Conservation (phyloP, 2,113 vertebrate species). For the Hemiscyllium ocellatum region DNA sequence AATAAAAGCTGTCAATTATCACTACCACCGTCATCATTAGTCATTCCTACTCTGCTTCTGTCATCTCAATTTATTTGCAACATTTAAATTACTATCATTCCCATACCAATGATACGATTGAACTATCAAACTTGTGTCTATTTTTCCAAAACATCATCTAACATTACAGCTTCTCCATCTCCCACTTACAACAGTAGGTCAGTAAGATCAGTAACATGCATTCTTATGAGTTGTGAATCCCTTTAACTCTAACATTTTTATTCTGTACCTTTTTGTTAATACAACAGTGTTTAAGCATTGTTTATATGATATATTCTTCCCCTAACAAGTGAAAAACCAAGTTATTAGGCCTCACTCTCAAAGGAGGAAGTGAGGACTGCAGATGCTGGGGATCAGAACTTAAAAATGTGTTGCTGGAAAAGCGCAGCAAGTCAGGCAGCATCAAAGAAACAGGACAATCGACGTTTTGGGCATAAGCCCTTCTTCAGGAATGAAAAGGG, state of each 20-base stretch:
- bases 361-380: too few species aligned
- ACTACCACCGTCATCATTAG: neutral
- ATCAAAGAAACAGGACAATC: too few species aligned
- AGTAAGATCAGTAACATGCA: neutral
- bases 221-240: neutral
- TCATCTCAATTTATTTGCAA: neutral
- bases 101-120: neutral
- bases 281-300: neutral
- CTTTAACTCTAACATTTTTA: neutral
- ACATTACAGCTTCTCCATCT: neutral
- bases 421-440: too few species aligned
- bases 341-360: neutral
- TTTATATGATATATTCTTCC: neutral
- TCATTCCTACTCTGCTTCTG: neutral
- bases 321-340: neutral
- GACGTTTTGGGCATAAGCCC: too few species aligned
- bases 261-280: neutral
- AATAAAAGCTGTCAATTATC: neutral
- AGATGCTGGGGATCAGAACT: too few species aligned
- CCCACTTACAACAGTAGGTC: neutral
- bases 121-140: neutral
- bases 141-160: neutral
- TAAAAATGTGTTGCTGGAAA: too few species aligned
- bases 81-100: neutral
- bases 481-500: too few species aligned